Conservation (phyloP, 2,113 vertebrate species). For the Mesitornis unicolor region DNA sequence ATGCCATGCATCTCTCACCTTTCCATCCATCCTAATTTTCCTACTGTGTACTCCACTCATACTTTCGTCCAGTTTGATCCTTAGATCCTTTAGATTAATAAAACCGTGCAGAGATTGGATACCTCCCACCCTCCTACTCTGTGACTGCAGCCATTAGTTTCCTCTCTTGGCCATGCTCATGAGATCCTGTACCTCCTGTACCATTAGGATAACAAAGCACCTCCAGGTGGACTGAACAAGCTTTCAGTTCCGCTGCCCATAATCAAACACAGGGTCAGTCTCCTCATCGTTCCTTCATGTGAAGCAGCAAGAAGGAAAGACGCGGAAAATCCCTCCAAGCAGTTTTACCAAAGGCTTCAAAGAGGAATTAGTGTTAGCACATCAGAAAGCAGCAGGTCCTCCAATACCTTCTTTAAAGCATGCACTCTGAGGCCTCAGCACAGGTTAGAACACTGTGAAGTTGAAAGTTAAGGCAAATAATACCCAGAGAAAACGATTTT, state of each 20-base stretch:
- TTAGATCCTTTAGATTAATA: constrained; percentile 29
- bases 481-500: background rate
- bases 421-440: fast-evolving
- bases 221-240: background rate
- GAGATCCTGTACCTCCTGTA: constrained; percentile 2
- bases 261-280: constrained; percentile 40
- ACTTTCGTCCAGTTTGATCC: constrained; percentile 36
- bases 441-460: background rate
- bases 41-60: constrained; percentile 24
- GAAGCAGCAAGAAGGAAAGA: constrained; percentile 25
- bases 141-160: constrained; percentile 1
- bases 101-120: background rate
- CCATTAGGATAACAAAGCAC: background rate
- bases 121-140: constrained; percentile 27
- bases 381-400: background rate
- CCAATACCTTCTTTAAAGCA: background rate
- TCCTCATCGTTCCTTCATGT: constrained; percentile 62
- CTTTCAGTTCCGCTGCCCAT: constrained; percentile 14
- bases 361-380: background rate
- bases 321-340: constrained; percentile 41
- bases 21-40: constrained; percentile 34
- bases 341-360: constrained; percentile 58
- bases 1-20: background rate
- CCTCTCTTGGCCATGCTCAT: constrained; percentile 41
- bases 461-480: background rate